Percentiles rank a stretch among this genome's conserved stretches.
Conservation (phyloP, 2,113 vertebrate species). For the Carlito syrichta region DNA sequence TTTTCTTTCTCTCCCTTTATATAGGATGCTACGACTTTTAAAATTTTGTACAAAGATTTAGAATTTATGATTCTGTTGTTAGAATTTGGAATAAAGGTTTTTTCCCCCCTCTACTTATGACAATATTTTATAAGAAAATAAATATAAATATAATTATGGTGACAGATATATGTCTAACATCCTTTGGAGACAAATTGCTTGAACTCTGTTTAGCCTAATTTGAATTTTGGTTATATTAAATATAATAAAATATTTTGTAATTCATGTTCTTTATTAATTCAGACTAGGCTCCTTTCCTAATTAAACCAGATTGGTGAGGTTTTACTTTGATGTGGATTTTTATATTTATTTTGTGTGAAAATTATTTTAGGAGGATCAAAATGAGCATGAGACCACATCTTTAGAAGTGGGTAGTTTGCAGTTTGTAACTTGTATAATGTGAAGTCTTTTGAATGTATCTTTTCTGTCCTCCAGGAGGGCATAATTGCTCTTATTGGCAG, state of each 20-base stretch:
- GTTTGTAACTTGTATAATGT: neutral
- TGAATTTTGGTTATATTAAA: conserved; percentile 31
- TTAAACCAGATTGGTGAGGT: neutral
- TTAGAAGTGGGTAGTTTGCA: neutral
- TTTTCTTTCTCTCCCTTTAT: neutral
- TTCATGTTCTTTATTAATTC: neutral
- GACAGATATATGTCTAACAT: neutral
- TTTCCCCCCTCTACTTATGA: neutral
- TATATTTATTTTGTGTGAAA: neutral
- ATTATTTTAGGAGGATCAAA: neutral
- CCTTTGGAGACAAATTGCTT: neutral
- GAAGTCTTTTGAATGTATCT: neutral
- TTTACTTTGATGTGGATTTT: neutral
- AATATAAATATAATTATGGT: neutral
- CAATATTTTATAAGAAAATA: conserved; percentile 20
- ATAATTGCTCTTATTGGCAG: neutral
- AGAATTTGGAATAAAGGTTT: neutral
- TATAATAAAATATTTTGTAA: neutral
- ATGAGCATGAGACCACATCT: neutral
- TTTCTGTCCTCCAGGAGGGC: neutral
- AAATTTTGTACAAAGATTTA: neutral
- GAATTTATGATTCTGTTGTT: neutral
- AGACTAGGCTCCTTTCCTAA: neutral
- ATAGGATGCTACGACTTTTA: neutral
- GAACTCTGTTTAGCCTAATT: neutral